phyloP scores from a whole-genome alignment of 2,888 invertebrate genomes.

The Xylota segnis region DNA sequence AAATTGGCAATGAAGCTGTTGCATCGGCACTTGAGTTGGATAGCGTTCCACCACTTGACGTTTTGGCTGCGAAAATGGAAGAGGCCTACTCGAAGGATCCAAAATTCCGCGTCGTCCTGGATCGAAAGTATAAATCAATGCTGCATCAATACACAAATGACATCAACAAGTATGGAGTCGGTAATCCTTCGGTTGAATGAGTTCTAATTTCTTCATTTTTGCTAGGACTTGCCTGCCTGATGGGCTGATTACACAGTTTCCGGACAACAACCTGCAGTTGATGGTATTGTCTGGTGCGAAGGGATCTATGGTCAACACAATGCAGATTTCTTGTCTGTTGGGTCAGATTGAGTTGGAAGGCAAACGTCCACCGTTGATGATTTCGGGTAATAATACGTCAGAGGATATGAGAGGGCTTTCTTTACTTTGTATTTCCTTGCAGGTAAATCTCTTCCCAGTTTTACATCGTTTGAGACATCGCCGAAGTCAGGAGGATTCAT shows the following conservation, averaged over 20 bases:
- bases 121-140: slow-evolving; percentile 92
- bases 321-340: slow-evolving; percentile 98
- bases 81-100: slow-evolving; percentile 89
- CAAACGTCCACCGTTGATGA: slow-evolving; percentile 97
- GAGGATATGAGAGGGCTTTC: neutral
- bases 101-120: slow-evolving; percentile 91
- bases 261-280: slow-evolving; percentile 97
- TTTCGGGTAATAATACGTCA: slow-evolving; percentile 86
- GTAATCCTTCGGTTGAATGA: neutral
- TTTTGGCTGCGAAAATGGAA: slow-evolving; percentile 89
- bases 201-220: slow-evolving; percentile 10
- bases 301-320: slow-evolving; percentile 98
- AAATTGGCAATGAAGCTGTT: slow-evolving; percentile 87
- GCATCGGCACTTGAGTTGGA: slow-evolving; percentile 90
- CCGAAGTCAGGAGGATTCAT: slow-evolving; percentile 98
- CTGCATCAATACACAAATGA: slow-evolving; percentile 94
- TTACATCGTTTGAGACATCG: slow-evolving; percentile 93
- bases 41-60: slow-evolving; percentile 86
- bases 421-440: neutral
- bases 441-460: slow-evolving; percentile 96
- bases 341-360: slow-evolving; percentile 99
- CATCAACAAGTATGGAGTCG: slow-evolving; percentile 89
- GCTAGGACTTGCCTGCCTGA: slow-evolving; percentile 90
- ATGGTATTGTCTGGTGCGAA: slow-evolving; percentile 99
- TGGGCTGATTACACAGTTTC: slow-evolving; percentile 95